phyloP scores from a whole-genome alignment of 1,140 invertebrate genomes.

The Idris sp. region DNA sequence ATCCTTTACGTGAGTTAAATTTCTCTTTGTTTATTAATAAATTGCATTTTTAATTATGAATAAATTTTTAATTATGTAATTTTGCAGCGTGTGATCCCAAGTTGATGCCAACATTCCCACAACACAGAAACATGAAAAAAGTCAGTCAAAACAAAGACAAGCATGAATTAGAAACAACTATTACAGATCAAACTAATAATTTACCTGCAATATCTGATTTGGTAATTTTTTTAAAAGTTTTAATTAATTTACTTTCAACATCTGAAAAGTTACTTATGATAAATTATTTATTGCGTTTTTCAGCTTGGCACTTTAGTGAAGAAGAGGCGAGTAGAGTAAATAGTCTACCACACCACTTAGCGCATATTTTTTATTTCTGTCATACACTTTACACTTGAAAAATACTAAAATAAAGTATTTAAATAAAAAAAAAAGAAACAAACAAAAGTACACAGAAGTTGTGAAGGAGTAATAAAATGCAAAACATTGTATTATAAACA shows the following conservation, averaged over 20 bases:
- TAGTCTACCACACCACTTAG: not conserved
- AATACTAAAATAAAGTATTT: no score
- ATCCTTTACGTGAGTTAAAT: constrained; percentile 89
- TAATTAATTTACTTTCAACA: constrained; percentile 35
- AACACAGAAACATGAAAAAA: constrained; percentile 92
- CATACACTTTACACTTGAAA: no score
- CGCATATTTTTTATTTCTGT: constrained; percentile 26
- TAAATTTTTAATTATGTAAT: not conserved
- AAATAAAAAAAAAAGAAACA: constrained; percentile 18
- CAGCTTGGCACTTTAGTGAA: constrained; percentile 85
- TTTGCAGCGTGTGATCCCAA: constrained; percentile 94
- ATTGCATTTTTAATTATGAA: constrained; percentile 3
- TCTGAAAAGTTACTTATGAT: not conserved
- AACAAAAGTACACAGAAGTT: constrained; percentile 7
- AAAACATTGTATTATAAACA: constrained; percentile 1
- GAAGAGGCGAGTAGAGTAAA: constrained; percentile 82
- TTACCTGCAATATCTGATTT: constrained; percentile 88
- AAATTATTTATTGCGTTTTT: constrained; percentile 59
- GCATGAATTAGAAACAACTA: constrained; percentile 79
- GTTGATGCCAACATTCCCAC: constrained; percentile 97
- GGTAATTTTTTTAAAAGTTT: constrained; percentile 75
- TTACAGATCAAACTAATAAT: constrained; percentile 84
- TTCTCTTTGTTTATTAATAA: no score
- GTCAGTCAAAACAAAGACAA: constrained; percentile 75
- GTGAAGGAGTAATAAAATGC: constrained; percentile 20